A percentile compares a stretch with the other conserved stretches of the same genome.
These are phyloP conservation scores for Propithecus coquereli DNA, from an alignment of 2,113 vertebrate species.

Conservation along the genomic window DNA sequence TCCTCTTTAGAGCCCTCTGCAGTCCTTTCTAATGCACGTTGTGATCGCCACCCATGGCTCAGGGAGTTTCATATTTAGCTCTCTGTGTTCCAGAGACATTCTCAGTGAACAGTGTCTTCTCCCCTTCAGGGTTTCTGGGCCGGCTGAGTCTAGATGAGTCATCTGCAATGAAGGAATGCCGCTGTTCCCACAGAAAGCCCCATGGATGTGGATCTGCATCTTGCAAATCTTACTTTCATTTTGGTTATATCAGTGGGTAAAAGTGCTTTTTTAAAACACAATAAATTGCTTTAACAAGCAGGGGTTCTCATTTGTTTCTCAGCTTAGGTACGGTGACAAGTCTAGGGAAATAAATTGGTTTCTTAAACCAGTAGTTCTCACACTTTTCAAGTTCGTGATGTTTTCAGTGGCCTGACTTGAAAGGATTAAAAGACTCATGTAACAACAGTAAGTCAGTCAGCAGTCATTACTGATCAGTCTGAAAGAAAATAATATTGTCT, in stretches of 20 bases:
- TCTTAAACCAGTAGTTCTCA: not conserved
- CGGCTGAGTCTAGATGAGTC: not conserved
- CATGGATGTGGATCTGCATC: not conserved
- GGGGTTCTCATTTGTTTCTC: not conserved
- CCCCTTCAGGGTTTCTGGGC: not conserved
- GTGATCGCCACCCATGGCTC: not conserved
- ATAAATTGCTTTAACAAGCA: not conserved
- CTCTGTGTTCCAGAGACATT: not conserved
- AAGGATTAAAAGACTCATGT: not conserved
- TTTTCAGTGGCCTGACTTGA: constrained; percentile 6
- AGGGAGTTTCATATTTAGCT: not conserved
- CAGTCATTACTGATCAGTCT: not conserved
- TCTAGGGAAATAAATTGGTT: not conserved
- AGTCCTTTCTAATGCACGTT: not conserved
- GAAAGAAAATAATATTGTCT: not conserved
- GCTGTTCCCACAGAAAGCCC: not conserved
- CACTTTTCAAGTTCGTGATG: not conserved
- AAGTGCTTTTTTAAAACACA: not conserved
- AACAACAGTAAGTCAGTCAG: not conserved
- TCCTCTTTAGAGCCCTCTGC: not conserved
- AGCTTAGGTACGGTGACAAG: not conserved
- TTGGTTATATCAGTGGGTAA: not conserved
- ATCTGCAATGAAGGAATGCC: not conserved
- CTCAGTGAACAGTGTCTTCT: not conserved
- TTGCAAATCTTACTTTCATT: not conserved